These are phyloP conservation scores for Malurus leucopterus DNA, from an alignment of 2,797 vertebrate genomes.

Conservation along the genomic window DNA sequence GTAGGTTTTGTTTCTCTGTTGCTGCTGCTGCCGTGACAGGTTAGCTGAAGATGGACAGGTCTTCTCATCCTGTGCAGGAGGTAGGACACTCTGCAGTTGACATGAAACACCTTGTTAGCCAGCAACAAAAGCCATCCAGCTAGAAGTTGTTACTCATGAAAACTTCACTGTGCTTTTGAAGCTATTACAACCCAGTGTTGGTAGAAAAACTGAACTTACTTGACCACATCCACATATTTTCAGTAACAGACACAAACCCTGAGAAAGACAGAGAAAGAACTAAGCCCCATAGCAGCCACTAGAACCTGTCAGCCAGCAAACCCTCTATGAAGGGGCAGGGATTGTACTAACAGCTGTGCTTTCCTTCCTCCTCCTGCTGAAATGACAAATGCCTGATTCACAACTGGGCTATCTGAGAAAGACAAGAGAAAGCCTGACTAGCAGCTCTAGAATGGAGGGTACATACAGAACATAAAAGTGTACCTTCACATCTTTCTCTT, in stretches of 20 bases:
- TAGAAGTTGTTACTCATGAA: not conserved
- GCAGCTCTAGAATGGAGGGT: not conserved
- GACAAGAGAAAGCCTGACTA: not conserved
- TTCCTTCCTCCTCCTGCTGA: slow-evolving; percentile 25
- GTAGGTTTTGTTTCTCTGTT: slow-evolving; percentile 82
- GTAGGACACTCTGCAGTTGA: slow-evolving; percentile 78
- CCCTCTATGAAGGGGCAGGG: not conserved
- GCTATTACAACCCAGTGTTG: slow-evolving; percentile 33
- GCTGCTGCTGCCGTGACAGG: slow-evolving; percentile 79
- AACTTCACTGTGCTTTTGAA: slow-evolving; percentile 46
- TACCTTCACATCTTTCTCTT: not conserved
- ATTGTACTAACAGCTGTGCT: not conserved
- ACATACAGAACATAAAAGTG: not conserved
- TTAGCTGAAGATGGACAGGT: slow-evolving; percentile 78
- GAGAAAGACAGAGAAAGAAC: slow-evolving; percentile 56
- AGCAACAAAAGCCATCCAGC: not conserved
- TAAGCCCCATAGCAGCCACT: slow-evolving; percentile 33
- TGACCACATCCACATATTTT: slow-evolving; percentile 58
- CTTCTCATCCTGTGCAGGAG: slow-evolving; percentile 85
- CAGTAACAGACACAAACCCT: slow-evolving; percentile 59
- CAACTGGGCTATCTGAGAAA: not conserved
- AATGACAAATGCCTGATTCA: not conserved
- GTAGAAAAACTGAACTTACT: slow-evolving; percentile 60
- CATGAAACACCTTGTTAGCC: slow-evolving; percentile 16
- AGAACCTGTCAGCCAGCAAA: slow-evolving; percentile 30